Conservation (phyloP, 2,888 invertebrate genomes). For the Anodontia alba region DNA sequence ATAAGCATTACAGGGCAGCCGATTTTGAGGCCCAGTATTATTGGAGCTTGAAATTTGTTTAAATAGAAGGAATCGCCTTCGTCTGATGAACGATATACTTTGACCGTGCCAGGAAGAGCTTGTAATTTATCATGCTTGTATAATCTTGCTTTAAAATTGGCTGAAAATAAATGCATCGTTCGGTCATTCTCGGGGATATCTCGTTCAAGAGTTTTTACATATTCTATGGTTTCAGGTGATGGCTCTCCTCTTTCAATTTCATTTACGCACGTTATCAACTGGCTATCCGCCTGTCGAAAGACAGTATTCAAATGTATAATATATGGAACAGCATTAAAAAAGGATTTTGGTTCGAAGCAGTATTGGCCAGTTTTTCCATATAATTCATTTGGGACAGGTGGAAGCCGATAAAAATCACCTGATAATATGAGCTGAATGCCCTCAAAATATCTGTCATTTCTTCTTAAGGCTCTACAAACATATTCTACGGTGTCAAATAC, state of each 20-base stretch:
- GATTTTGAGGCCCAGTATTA: conserved; percentile 22
- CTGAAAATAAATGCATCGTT: conserved; percentile 17
- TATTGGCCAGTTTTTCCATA: conserved; percentile 18
- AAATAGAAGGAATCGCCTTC: conserved; percentile 15
- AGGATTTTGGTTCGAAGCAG: conserved; percentile 15
- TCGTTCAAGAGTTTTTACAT: background rate
- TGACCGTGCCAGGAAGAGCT: background rate
- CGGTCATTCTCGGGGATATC: background rate
- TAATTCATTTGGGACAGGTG: conserved; percentile 12
- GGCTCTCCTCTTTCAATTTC: conserved; percentile 20
- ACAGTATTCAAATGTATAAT: background rate
- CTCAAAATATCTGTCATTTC: conserved; percentile 7
- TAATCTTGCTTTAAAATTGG: conserved; percentile 8
- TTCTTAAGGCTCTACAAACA: background rate
- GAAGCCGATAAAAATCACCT: conserved; percentile 23
- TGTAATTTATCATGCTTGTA: conserved; percentile 15
- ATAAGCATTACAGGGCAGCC: conserved; percentile 32
- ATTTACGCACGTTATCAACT: background rate
- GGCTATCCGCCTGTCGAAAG: background rate
- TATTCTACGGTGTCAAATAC: conserved; percentile 13
- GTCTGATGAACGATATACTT: conserved; percentile 10
- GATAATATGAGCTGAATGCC: conserved; percentile 20
- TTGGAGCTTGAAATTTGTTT: conserved; percentile 23
- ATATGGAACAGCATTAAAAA: conserved; percentile 6
- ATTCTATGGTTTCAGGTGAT: background rate